Conservation (phyloP, 2,797 vertebrate genomes). For the Hylomyscus alleni region DNA sequence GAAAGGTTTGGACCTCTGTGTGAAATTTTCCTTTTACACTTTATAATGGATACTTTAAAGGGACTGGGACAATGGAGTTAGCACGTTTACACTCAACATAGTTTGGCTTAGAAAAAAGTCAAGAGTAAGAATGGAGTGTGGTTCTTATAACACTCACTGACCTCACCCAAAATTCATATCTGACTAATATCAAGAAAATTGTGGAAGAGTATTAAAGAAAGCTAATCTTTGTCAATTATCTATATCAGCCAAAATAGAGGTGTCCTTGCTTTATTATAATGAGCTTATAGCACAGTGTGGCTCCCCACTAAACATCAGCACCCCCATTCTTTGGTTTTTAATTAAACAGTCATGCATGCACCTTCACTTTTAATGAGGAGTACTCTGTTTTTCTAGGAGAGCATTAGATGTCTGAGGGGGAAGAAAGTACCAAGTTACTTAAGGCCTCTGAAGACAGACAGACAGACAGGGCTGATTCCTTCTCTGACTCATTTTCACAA, state of each 20-base stretch:
- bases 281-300: neutral
- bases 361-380: neutral
- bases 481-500: neutral
- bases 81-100: neutral
- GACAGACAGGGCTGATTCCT: neutral
- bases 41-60: neutral
- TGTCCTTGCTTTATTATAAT: neutral
- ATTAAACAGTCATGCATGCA: neutral
- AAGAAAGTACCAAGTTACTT: neutral
- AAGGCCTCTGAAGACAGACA: neutral
- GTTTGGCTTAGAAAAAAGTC: neutral
- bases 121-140: neutral
- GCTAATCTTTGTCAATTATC: neutral
- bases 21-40: constrained; percentile 10
- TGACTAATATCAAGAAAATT: neutral
- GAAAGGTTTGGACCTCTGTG: neutral
- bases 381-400: neutral
- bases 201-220: neutral
- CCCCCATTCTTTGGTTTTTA: neutral
- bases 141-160: neutral
- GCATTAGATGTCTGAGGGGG: neutral
- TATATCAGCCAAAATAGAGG: neutral
- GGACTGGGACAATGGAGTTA: neutral
- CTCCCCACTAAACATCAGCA: neutral
- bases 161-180: neutral